These are phyloP conservation scores for Hirtodrosophila cameraria DNA, from an alignment of 2,888 invertebrate genomes.

Conservation along the genomic window DNA sequence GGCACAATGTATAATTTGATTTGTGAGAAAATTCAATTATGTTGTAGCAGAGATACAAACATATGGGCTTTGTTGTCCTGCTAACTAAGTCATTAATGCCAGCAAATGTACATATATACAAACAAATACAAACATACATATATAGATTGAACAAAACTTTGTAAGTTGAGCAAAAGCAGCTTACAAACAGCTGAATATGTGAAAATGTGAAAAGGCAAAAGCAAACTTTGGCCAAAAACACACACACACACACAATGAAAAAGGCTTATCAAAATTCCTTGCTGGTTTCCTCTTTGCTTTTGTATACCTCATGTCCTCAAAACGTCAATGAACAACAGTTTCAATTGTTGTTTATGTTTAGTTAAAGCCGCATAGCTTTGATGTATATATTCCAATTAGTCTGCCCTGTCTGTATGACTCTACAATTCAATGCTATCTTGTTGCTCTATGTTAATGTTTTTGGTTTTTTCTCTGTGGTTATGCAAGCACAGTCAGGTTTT, in stretches of 20 bases:
- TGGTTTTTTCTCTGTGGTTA: not conserved
- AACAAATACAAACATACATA: no score
- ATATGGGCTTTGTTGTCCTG: not conserved
- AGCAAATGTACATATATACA: not conserved
- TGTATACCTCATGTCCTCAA: slow-evolving; percentile 1
- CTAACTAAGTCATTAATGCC: slow-evolving; percentile 29
- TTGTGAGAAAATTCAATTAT: slow-evolving; percentile 44
- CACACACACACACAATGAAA: slow-evolving; percentile 36
- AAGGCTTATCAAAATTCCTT: slow-evolving; percentile 35
- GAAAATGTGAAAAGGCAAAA: slow-evolving; percentile 9
- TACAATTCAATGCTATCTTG: not conserved
- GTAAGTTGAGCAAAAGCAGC: slow-evolving; percentile 6
- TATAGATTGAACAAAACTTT: slow-evolving; percentile 33
- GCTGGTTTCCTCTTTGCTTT: slow-evolving; percentile 8
- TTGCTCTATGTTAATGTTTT: not conserved
- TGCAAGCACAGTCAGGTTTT: no score
- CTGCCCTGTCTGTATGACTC: not conserved
- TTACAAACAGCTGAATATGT: slow-evolving; percentile 1
- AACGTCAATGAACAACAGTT: not conserved
- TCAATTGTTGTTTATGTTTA: slow-evolving; percentile 28
- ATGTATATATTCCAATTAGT: slow-evolving; percentile 49
- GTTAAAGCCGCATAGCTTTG: slow-evolving; percentile 35
- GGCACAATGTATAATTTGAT: slow-evolving; percentile 37
- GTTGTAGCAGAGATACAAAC: slow-evolving; percentile 15
- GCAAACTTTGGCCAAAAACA: slow-evolving; percentile 14